Evolutionary conservation across 2,888 invertebrate genomes (phyloP).

Genomic region (Drosophila histrio): DNA sequence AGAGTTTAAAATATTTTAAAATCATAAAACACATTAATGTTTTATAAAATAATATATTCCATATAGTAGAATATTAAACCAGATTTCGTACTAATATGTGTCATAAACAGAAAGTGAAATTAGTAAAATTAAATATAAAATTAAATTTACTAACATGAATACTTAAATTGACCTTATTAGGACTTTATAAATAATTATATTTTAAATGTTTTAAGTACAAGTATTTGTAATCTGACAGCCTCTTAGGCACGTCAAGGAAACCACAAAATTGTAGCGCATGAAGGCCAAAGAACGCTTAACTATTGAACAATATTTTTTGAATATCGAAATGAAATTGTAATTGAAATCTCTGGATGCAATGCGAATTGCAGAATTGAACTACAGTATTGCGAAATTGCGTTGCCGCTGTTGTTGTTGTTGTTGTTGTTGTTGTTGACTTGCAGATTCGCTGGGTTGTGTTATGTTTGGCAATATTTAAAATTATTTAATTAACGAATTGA

Average conservation of each 20-base stretch:
- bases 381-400: conserved; percentile 21
- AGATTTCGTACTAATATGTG: too few relatives aligned
- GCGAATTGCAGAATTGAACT: conserved; percentile 34
- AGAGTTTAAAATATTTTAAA: too few relatives aligned
- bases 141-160: too few relatives aligned
- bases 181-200: neutral
- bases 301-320: conserved; percentile 22
- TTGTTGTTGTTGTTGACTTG: conserved; percentile 15
- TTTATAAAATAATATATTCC: too few relatives aligned
- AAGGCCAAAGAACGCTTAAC: neutral
- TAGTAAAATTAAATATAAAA: too few relatives aligned
- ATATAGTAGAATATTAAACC: too few relatives aligned
- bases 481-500: conserved; percentile 79
- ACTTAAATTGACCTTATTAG: too few relatives aligned
- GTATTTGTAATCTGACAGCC: neutral
- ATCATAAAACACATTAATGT: too few relatives aligned
- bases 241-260: neutral
- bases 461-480: conserved; percentile 75
- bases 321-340: conserved; percentile 67
- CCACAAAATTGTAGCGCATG: conserved; percentile 1
- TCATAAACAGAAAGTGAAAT: too few relatives aligned
- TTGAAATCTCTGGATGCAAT: conserved; percentile 72
- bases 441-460: conserved; percentile 37
- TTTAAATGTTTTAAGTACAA: neutral
- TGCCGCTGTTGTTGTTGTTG: conserved; percentile 14